Conservation (phyloP, 2,113 vertebrate species). For the Alosa alosa region DNA sequence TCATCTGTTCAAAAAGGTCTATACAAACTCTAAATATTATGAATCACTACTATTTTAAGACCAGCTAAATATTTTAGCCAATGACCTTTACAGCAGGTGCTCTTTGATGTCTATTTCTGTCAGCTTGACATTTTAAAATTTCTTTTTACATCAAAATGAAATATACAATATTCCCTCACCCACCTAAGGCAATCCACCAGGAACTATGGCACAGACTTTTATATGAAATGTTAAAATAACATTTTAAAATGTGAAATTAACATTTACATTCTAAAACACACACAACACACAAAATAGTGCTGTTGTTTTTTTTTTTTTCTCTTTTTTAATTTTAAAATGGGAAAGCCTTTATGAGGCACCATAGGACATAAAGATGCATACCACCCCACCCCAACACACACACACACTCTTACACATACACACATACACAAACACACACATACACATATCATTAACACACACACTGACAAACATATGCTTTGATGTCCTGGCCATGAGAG, state of each 20-base stretch:
- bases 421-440: constrained; percentile 42
- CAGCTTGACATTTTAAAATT: constrained; percentile 6
- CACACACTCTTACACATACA: neutral
- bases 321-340: neutral
- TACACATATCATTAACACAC: constrained; percentile 29
- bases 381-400: constrained; percentile 21
- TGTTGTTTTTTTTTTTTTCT: neutral
- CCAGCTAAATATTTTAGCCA: constrained; percentile 16
- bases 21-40: neutral
- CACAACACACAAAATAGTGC: neutral
- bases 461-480: constrained; percentile 57
- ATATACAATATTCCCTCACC: constrained; percentile 9
- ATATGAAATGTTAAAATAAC: neutral
- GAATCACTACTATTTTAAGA: neutral
- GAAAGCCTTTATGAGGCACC: neutral
- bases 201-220: neutral
- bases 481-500: constrained; percentile 59
- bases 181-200: neutral
- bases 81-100: neutral
- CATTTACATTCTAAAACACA: neutral
- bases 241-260: neutral
- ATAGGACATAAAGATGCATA: neutral
- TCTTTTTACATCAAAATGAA: constrained; percentile 5
- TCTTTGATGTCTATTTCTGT: constrained; percentile 16
- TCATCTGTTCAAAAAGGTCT: neutral